These are phyloP conservation scores for Ciconia boyciana DNA, from an alignment of 2,113 vertebrate genomes.

Conservation along the genomic window DNA sequence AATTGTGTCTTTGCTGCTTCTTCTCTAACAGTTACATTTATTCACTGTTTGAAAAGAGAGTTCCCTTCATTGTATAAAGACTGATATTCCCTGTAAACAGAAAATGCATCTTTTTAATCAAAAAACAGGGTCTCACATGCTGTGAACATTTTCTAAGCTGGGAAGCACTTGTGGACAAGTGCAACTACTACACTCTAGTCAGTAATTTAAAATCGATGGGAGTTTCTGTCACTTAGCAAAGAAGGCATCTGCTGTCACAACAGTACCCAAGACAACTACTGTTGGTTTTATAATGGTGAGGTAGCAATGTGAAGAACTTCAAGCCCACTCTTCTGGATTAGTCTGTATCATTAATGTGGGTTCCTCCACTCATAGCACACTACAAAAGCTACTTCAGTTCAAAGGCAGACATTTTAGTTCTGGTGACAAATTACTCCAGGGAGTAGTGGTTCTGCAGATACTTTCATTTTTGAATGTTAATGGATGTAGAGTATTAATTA, in stretches of 20 bases:
- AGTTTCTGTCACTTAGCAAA: not conserved
- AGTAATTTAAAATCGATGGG: not conserved
- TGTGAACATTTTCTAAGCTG: not conserved
- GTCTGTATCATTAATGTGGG: not conserved
- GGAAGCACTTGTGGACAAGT: not conserved
- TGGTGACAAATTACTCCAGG: conserved; percentile 5
- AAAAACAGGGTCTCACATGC: not conserved
- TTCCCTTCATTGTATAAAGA: not conserved
- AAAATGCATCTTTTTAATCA: not conserved
- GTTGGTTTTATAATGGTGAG: not conserved
- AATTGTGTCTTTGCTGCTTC: not conserved
- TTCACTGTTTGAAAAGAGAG: not conserved
- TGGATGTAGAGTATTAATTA: conserved; percentile 17
- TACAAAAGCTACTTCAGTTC: not conserved
- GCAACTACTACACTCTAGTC: not conserved
- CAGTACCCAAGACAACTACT: not conserved
- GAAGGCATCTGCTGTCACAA: not conserved
- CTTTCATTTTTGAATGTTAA: conserved; percentile 8
- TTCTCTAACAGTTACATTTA: not conserved
- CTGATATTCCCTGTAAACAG: not conserved
- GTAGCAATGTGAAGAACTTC: not conserved
- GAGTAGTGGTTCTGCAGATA: not conserved
- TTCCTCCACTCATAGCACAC: accelerated
- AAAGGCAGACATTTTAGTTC: not conserved
- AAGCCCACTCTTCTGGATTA: not conserved